A percentile compares a stretch with the other conserved stretches of the same genome.
These are phyloP conservation scores for Junonia oenone DNA, from an alignment of 2,888 invertebrate species.

Conservation along the genomic window DNA sequence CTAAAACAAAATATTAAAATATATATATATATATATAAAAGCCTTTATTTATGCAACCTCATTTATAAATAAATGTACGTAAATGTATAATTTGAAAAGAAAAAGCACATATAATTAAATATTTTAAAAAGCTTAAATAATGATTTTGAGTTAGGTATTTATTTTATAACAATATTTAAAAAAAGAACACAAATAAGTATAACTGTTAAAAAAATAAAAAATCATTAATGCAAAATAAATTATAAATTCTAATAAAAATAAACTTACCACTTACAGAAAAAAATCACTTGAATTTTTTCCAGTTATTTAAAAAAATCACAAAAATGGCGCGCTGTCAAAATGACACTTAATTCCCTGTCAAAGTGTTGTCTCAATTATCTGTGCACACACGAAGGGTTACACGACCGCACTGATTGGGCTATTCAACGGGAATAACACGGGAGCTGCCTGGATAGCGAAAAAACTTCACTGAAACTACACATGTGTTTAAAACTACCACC, in stretches of 20 bases:
- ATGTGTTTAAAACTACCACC: conserved; percentile 28
- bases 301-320: conserved; percentile 37
- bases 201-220: not conserved
- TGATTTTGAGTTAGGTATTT: too few species aligned
- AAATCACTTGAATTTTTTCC: conserved; percentile 18
- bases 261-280: not conserved
- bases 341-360: too few species aligned
- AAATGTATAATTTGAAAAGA: too few species aligned
- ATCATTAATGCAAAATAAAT: not conserved
- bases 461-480: conserved; percentile 49
- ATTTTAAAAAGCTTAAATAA: too few species aligned
- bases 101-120: too few species aligned
- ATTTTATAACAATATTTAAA: too few species aligned
- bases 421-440: conserved; percentile 58
- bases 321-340: conserved; percentile 54
- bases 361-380: conserved; percentile 45
- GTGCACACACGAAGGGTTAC: conserved; percentile 34
- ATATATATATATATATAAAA: too few species aligned
- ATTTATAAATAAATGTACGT: too few species aligned
- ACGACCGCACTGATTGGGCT: conserved; percentile 50
- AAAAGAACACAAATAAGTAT: too few species aligned
- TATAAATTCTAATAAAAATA: not conserved
- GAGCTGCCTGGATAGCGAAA: conserved; percentile 53
- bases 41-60: too few species aligned
- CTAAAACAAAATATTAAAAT: too few species aligned